Evolutionary conservation across 2,888 invertebrate species (phyloP).

Genomic region (Nomada ferruginata): DNA sequence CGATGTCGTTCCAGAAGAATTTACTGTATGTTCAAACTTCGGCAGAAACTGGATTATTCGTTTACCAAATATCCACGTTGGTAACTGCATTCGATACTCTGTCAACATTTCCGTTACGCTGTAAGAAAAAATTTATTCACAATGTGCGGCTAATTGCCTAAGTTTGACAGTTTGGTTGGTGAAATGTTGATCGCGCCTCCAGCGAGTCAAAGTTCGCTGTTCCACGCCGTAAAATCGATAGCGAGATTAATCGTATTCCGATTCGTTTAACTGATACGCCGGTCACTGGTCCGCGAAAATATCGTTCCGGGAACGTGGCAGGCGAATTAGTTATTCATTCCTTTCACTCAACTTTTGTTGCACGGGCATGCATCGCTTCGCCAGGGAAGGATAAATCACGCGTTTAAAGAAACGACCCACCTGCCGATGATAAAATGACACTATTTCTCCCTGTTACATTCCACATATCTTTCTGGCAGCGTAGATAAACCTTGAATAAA

Average conservation of each 20-base stretch:
- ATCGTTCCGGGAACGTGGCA: slow-evolving; percentile 21
- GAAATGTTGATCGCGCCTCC: slow-evolving; percentile 9
- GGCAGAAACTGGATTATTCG: not conserved
- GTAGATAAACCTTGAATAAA: not conserved
- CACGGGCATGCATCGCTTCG: slow-evolving; percentile 1
- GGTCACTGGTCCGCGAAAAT: slow-evolving; percentile 37
- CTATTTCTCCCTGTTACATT: not conserved
- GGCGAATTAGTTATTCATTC: slow-evolving; percentile 45
- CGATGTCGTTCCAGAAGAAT: too few species aligned
- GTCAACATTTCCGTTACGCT: not conserved
- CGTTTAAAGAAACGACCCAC: not conserved
- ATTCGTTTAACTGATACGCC: slow-evolving; percentile 53
- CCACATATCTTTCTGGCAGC: not conserved
- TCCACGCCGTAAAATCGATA: slow-evolving; percentile 48
- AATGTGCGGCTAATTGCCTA: slow-evolving; percentile 7
- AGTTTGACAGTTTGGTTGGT: slow-evolving; percentile 14
- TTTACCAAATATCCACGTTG: not conserved
- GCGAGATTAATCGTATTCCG: slow-evolving; percentile 57
- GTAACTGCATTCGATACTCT: not conserved
- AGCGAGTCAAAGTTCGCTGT: slow-evolving; percentile 27
- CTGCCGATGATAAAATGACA: not conserved
- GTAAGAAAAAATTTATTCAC: slow-evolving; percentile 1
- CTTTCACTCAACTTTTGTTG: not conserved
- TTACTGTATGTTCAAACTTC: not conserved
- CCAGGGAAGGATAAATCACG: slow-evolving; percentile 13